Conservation (phyloP, 2,113 vertebrate species). For the Meles meles region DNA sequence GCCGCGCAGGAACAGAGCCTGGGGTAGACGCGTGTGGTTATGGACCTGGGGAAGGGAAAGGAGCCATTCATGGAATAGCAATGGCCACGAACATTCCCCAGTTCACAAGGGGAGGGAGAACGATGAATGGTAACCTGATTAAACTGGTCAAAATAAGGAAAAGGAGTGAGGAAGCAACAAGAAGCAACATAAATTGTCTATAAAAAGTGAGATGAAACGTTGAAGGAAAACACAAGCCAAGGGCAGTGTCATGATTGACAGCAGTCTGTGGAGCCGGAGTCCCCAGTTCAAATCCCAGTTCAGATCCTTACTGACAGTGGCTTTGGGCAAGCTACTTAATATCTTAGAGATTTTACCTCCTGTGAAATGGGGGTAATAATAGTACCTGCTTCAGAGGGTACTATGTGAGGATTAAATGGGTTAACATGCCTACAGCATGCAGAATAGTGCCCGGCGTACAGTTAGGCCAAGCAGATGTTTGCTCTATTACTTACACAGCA, state of each 20-base stretch:
- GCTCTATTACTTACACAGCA: not conserved
- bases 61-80: not conserved
- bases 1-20: not conserved
- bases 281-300: not conserved
- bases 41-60: not conserved
- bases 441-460: not conserved
- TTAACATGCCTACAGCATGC: not conserved
- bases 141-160: not conserved
- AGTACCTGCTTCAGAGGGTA: not conserved
- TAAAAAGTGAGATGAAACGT: not conserved
- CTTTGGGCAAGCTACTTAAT: not conserved
- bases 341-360: not conserved
- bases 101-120: not conserved
- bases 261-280: not conserved
- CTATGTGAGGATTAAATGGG: not conserved
- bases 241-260: not conserved
- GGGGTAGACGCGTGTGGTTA: accelerated
- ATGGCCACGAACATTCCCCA: too few species aligned
- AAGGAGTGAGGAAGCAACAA: not conserved
- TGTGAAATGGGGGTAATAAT: not conserved
- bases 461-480: not conserved
- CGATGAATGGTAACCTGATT: not conserved
- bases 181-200: not conserved
- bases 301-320: not conserved
- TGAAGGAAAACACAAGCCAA: not conserved